Percentiles rank a stretch among this genome's conserved stretches.
phyloP scores from a whole-genome alignment of 2,888 invertebrate species.

The Clitarchus hookeri region DNA sequence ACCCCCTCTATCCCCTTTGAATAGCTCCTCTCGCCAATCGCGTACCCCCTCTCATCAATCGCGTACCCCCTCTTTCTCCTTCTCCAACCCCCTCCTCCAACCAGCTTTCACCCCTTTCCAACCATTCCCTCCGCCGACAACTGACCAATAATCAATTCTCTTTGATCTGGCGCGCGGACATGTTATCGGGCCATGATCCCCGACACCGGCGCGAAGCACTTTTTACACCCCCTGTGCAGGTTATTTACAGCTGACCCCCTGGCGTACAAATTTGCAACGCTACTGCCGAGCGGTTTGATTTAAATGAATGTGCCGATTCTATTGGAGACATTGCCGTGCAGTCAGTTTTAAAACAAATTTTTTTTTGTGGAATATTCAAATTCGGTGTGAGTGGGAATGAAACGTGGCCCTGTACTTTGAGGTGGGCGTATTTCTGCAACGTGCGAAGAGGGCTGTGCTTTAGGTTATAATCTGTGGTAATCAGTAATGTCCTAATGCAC shows the following conservation, averaged over 20 bases:
- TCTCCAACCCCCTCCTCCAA: background rate
- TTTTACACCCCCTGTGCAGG: background rate
- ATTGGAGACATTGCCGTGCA: background rate
- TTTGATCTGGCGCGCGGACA: conserved; percentile 2
- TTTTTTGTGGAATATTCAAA: too few species aligned
- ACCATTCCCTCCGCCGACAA: background rate
- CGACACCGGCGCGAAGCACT: background rate
- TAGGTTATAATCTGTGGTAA: too few species aligned
- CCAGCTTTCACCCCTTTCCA: background rate
- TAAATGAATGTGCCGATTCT: background rate
- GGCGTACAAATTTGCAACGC: background rate
- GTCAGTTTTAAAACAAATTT: background rate
- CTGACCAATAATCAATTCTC: background rate
- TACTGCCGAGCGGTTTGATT: background rate
- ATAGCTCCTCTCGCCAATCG: too few species aligned
- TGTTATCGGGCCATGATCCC: background rate
- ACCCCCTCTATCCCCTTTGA: background rate
- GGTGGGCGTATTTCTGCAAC: too few species aligned
- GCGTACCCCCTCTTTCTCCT: too few species aligned
- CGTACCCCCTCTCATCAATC: too few species aligned
- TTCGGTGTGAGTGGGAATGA: too few species aligned
- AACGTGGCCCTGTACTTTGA: too few species aligned
- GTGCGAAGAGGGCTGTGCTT: too few species aligned
- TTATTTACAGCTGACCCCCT: background rate
- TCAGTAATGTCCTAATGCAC: too few species aligned